These are phyloP conservation scores for Antigone vipio DNA, from an alignment of 2,113 vertebrate genomes.

Conservation along the genomic window DNA sequence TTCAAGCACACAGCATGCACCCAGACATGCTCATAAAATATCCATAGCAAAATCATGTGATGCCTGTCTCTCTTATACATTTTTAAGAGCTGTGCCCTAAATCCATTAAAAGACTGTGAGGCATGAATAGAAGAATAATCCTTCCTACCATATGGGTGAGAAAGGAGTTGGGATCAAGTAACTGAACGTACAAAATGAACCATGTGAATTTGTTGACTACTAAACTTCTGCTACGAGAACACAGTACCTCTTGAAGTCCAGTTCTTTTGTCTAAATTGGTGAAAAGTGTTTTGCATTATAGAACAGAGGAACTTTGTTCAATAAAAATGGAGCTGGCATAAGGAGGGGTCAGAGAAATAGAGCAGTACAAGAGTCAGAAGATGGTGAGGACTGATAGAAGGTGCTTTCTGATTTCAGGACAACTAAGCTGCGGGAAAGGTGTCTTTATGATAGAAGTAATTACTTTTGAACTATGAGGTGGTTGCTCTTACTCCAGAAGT, in stretches of 20 bases:
- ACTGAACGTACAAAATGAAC: background rate
- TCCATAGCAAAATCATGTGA: constrained; percentile 64
- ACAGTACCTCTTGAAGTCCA: background rate
- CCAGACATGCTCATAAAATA: constrained; percentile 71
- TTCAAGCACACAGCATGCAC: constrained; percentile 49
- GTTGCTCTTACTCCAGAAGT: background rate
- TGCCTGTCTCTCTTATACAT: constrained; percentile 63
- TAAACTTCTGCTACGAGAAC: background rate
- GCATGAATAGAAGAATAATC: constrained; percentile 39
- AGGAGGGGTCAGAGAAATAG: background rate
- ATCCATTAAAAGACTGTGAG: constrained; percentile 51
- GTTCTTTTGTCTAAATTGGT: background rate
- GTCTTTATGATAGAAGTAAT: background rate
- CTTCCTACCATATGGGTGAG: background rate
- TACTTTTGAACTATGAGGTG: background rate
- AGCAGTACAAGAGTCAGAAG: background rate
- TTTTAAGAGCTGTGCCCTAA: constrained; percentile 69
- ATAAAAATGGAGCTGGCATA: background rate
- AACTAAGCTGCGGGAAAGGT: background rate
- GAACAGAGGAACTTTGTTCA: background rate
- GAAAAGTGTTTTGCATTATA: background rate
- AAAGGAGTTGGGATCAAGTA: constrained; percentile 35
- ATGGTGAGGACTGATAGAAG: background rate
- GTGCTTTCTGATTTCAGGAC: background rate
- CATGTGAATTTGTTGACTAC: background rate